Evolutionary conservation across 2,113 vertebrate species (phyloP), one percentile per base, ranked within the genome.

Genomic region (Triplophysa dalaica): DNA sequence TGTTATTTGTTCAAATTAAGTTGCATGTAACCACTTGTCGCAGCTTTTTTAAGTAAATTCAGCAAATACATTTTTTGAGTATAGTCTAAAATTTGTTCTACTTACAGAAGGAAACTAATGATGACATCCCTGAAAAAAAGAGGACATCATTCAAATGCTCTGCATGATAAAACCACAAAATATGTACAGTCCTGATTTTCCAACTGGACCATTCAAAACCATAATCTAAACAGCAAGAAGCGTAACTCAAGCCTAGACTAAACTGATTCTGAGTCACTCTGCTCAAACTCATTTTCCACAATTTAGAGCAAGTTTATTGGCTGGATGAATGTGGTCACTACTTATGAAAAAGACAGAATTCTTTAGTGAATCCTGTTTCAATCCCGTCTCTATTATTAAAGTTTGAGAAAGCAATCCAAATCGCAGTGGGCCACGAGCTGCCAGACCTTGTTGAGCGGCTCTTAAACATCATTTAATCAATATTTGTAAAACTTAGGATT

Each of bases 381-480:
- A 41, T 60, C 6, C 54, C n/a, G 19, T 60, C 16, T n/a, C 43
- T 21, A 33, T 70, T 41, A 79, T 62, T 48, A 48, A 29, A 48
- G 52, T 24, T 45, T 10, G 19, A 80, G 50, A 74, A 70, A 45
- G 26, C 38, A 14, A 45, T 67, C 52, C 64, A 75, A 81, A 75
- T 74, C 26, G 56, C 62, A 56, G 70, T 68, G 13, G 54, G 52
- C 21, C 3, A 6, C 17, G 48, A 75, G 38, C 41, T 45, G 22
- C 29, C 21, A 75, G 58, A 63, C 58, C 22, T 58, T 65, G 45
- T 66, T 33, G 33, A 73, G n/a, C 16, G 19, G 19, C 52, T 41
- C 38, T 56, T 65, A 72, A 67, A 66, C 56, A 54, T 12, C 50
- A 64, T 73, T 58, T 75, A 29, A 79, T 68, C 52, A 79, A 74